Conservation (phyloP, 2,797 vertebrate species). For the Acrossocheilus fasciatus region DNA sequence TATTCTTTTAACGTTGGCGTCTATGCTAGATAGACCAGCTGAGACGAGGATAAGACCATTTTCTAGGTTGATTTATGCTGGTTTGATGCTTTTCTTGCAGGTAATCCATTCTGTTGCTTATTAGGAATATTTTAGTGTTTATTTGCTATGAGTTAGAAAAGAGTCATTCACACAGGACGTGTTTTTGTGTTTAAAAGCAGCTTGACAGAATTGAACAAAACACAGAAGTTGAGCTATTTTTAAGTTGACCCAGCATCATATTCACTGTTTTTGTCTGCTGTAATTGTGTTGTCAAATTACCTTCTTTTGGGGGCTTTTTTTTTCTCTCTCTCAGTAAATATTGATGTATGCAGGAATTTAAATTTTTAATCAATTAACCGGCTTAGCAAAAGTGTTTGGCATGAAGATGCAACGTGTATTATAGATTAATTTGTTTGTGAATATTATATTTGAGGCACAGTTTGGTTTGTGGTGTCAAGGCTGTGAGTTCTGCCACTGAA, state of each 20-base stretch:
- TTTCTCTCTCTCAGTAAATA: neutral
- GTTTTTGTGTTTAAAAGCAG: neutral
- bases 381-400: neutral
- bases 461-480: neutral
- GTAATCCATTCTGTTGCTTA: neutral
- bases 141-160: neutral
- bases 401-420: neutral
- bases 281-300: neutral
- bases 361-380: neutral
- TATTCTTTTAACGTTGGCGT: neutral
- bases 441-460: neutral
- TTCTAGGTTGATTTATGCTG: neutral
- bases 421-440: neutral
- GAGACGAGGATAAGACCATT: neutral
- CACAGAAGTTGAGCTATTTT: neutral
- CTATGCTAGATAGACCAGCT: neutral
- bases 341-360: neutral
- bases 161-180: neutral
- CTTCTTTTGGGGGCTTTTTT: neutral
- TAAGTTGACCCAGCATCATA: neutral
- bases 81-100: neutral
- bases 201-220: neutral
- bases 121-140: neutral
- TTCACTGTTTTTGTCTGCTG: neutral
- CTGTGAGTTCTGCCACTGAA: neutral